Evolutionary conservation across 2,797 vertebrate species (phyloP).

Genomic region (Toxotes lorentzi): DNA sequence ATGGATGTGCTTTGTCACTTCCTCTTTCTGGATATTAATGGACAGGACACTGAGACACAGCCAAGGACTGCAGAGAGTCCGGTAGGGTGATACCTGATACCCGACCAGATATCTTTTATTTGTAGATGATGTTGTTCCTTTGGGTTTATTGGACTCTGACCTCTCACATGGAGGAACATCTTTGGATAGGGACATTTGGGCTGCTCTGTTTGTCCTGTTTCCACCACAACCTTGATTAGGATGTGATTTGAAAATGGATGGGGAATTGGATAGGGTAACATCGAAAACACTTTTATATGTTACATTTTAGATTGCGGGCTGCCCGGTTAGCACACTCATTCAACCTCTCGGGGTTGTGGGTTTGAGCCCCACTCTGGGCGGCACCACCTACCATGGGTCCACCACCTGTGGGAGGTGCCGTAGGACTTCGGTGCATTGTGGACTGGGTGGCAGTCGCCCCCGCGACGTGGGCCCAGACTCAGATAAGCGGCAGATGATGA

Average conservation of each 20-base stretch:
- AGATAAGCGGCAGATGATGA: no score
- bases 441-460: no score
- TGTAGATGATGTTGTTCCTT: constrained; percentile 11
- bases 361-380: no score
- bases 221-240: not conserved
- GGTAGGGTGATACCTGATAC: not conserved
- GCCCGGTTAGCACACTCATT: no score
- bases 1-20: not conserved
- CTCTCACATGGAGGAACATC: not conserved
- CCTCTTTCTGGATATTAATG: constrained; percentile 1
- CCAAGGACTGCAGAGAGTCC: no score
- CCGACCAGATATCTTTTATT: no score
- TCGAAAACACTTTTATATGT: not conserved
- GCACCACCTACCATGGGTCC: no score
- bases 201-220: not conserved
- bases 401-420: no score
- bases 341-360: no score
- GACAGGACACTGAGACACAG: not conserved
- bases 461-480: no score
- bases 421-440: no score
- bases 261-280: not conserved
- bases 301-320: not conserved
- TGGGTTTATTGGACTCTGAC: not conserved
- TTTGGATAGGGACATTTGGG: not conserved
- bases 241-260: not conserved